These are phyloP conservation scores for Podargus strigoides DNA, from an alignment of 2,797 vertebrate species.

Conservation along the genomic window DNA sequence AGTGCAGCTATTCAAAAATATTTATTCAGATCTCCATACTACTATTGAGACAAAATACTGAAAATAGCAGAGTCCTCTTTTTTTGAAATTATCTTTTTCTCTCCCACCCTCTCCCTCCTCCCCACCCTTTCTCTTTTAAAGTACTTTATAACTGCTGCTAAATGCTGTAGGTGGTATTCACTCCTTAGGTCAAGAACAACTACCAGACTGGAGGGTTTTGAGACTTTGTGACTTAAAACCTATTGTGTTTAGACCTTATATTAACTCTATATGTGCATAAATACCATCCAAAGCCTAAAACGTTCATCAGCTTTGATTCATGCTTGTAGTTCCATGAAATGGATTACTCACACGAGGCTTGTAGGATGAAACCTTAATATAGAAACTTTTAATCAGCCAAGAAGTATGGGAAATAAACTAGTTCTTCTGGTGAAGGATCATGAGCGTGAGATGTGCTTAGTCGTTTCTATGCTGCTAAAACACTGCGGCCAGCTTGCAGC, in stretches of 20 bases:
- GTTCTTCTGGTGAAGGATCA: neutral
- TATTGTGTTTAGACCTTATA: neutral
- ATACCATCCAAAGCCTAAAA: neutral
- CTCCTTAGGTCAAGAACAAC: neutral
- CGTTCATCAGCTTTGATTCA: neutral
- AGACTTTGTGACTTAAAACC: neutral
- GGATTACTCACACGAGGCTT: neutral
- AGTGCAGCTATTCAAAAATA: neutral
- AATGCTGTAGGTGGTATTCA: neutral
- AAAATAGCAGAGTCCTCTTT: neutral
- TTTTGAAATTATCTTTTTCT: neutral
- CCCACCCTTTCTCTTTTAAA: neutral
- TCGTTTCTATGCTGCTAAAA: neutral
- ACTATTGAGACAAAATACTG: neutral
- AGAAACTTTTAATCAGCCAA: constrained; percentile 14
- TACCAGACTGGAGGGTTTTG: neutral
- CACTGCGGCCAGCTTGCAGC: neutral
- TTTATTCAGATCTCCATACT: neutral
- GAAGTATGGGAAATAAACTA: neutral
- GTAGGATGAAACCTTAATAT: neutral
- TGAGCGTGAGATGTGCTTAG: neutral
- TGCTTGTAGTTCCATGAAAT: neutral
- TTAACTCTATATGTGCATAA: neutral
- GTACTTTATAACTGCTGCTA: neutral
- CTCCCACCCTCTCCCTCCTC: neutral